Conservation (phyloP, 1,140 invertebrate species). For the Ceratosolen solmsi region DNA sequence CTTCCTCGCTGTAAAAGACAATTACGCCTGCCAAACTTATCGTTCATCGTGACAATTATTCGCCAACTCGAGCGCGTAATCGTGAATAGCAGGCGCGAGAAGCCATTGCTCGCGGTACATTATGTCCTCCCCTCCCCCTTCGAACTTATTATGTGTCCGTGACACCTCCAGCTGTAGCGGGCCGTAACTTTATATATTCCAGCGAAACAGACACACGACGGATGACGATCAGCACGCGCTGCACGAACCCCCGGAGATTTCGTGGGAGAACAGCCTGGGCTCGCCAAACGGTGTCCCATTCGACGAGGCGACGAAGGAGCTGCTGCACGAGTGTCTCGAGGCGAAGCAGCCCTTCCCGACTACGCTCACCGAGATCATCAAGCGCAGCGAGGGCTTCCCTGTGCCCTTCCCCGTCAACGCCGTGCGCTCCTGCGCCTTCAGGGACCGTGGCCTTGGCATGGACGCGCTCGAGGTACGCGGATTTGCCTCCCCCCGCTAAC, state of each 20-base stretch:
- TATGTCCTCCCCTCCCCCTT: too few relatives aligned
- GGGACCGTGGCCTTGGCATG: constrained; percentile 58
- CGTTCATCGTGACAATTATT: too few relatives aligned
- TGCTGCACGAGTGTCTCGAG: constrained; percentile 61
- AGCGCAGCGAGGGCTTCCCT: constrained; percentile 70
- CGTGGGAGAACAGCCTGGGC: constrained; percentile 65
- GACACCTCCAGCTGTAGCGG: too few relatives aligned
- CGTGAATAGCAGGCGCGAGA: too few relatives aligned
- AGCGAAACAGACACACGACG: constrained; percentile 29
- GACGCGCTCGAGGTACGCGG: constrained; percentile 62
- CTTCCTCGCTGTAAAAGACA: too few relatives aligned
- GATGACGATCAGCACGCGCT: constrained; percentile 12
- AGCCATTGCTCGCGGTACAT: too few relatives aligned
- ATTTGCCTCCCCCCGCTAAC: too few relatives aligned
- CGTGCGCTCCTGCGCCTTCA: constrained; percentile 63
- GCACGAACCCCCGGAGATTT: constrained; percentile 65
- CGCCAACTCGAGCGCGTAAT: too few relatives aligned
- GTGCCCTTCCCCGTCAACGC: constrained; percentile 68
- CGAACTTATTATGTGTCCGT: too few relatives aligned
- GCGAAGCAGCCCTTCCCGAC: constrained; percentile 57
- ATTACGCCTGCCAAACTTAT: too few relatives aligned
- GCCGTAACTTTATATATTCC: constrained; percentile 38
- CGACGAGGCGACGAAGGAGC: constrained; percentile 64
- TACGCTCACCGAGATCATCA: constrained; percentile 65
- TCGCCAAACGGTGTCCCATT: constrained; percentile 64